Evolutionary conservation across 2,113 vertebrate genomes (phyloP), one percentile per base, ranked within the genome.

Genomic region (Ceyx melanurus): DNA sequence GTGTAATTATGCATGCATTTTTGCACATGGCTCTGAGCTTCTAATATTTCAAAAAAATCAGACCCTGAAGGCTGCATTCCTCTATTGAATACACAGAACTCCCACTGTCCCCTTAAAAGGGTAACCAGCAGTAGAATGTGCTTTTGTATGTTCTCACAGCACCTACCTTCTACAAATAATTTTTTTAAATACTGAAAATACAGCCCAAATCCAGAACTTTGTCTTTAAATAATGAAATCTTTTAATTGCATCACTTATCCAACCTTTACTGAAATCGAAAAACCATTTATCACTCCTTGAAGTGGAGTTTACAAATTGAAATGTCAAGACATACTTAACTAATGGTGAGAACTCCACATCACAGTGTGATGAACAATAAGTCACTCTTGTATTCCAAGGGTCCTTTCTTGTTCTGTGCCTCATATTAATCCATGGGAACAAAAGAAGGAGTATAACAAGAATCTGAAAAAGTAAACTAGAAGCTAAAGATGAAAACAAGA

Each of bases 291-390:
- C 66, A 96, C 54, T 42, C 18, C 35, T 40, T 81, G 77, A 87
- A 77, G 71, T 45, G n/a, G 45, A 78, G 64, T 86, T 96, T 82
- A 90, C 42, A 94, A 80, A 88, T 17, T 76, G 77, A 87, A 94
- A 92, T 87, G 53, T 11, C 31, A 90, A 56, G 43, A 62, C 15
- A 8, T 67, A 56, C 54, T 77, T 82, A 86, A 79, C 40, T 75
- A 86, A n/a, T 26, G 13, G 28, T 66, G n/a, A 77, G 48, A 92
- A 45, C 28, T 58, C 43, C 40, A 10, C 11, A 53, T 11, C 14
- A 40, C 10, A 66, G 28, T 45, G 51, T 11, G 45, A 51, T 51
- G 40, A 91, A 92, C 60, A 86, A 54, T 67, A 40, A 81, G 85
- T 61, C 17, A 53, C 5, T 67, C 17, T 46, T 64, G 9, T 73